Evolutionary conservation across 1,140 invertebrate species (phyloP).

Genomic region (Trigoniulus corallinus): DNA sequence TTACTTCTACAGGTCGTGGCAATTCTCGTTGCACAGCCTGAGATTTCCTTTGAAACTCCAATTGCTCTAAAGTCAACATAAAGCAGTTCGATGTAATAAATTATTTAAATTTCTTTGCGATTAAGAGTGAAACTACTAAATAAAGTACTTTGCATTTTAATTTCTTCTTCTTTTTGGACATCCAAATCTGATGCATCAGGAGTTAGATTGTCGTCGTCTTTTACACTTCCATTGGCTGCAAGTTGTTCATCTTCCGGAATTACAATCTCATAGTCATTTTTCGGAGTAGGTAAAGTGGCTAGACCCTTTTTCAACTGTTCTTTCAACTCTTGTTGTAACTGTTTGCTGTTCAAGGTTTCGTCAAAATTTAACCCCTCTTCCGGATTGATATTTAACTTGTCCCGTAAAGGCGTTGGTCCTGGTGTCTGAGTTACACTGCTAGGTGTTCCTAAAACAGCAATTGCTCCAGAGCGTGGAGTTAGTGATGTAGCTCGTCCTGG

Average conservation of each 20-base stretch:
- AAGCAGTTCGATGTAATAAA: constrained; percentile 6
- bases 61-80: constrained; percentile 25
- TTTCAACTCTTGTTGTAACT: constrained; percentile 32
- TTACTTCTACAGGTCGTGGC: constrained; percentile 77
- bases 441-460: constrained; percentile 14
- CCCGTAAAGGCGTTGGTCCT: constrained; percentile 48
- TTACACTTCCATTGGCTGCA: constrained; percentile 29
- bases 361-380: constrained; percentile 47
- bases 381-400: constrained; percentile 89
- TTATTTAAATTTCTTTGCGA: too few relatives aligned
- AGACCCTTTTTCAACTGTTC: constrained; percentile 58
- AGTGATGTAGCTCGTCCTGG: constrained; percentile 10
- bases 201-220: constrained; percentile 28
- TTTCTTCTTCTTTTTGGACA: constrained; percentile 41
- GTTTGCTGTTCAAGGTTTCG: constrained; percentile 15
- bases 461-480: constrained; percentile 17
- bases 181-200: constrained; percentile 87
- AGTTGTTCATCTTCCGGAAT: constrained; percentile 69
- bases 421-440: constrained; percentile 9
- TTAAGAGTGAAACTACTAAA: too few relatives aligned
- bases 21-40: constrained; percentile 72
- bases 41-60: constrained; percentile 61
- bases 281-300: constrained; percentile 63
- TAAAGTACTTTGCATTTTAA: constrained; percentile 40
- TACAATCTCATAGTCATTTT: constrained; percentile 97